Evolutionary conservation across 2,888 invertebrate genomes (phyloP), one percentile per base, ranked within the genome.

Genomic region (Corythucha ciliata): DNA sequence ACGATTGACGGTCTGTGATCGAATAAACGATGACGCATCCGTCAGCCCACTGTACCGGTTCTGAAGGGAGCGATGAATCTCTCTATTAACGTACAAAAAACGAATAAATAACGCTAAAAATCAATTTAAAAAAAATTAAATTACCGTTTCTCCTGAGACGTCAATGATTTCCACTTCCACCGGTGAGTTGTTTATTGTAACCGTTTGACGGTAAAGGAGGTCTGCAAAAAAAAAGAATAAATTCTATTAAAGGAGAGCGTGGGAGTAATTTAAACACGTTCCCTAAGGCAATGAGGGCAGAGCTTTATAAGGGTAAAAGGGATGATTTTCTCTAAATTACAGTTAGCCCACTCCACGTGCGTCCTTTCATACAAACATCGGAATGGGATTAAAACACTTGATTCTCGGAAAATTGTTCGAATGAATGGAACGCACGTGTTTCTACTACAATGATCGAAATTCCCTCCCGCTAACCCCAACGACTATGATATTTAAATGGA

Each of bases 161-260:
- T 85, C 85, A 56, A 84, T 80, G 56, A 85, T 83, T 70, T 85
- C 84, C 55, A 85, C 76, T 66, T 84, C 83, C 57, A 83, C 71
- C 21, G 79, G 75, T 40, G 78, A 75, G 61, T 80, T 81, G 66
- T 82, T 82, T 60, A 82, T 76, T 25, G 78, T 78, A 56, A 85
- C 75, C 16, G 79, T 81, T 68, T 84, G 84, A 64, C 77, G 75
- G 69, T 85, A 85, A 42, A 84, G 72, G 53, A 84, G 74, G 75
- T 85, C 85, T 81, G 77, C 42, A 75, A 76, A 60, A 64, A 62
- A 63, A 47, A 50, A 34, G 37, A 5, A 33, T 2, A 4, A 45
- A 47, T 10, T 29, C 8, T 29, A 29, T 29, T 29, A 29, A 29
- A 8, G n/a, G n/a, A n/a, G 8, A n/a, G 29, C 8, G n/a, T 10